Conservation (phyloP, 1,140 invertebrate species). For the Odontomachus brunneus region DNA sequence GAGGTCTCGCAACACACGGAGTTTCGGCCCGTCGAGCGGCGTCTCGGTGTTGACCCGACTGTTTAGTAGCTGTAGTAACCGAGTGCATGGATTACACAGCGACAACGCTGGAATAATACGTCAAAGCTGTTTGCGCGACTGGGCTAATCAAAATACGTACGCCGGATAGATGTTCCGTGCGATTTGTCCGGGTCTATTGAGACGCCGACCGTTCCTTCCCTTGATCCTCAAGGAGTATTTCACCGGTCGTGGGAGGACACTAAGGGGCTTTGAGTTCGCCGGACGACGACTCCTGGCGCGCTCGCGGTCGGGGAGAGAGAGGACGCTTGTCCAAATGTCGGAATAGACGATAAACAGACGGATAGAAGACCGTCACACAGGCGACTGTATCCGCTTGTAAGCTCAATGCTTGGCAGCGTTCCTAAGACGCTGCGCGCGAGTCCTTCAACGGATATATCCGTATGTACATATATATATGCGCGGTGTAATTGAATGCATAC, state of each 20-base stretch:
- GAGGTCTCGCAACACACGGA: too few relatives aligned
- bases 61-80: neutral
- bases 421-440: conserved; percentile 68
- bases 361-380: conserved; percentile 68
- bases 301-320: conserved; percentile 48
- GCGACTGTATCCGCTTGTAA: conserved; percentile 65
- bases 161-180: conserved; percentile 46
- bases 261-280: conserved; percentile 74
- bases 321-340: conserved; percentile 70
- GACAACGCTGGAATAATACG: conserved; percentile 8
- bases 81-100: neutral
- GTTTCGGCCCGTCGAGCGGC: neutral
- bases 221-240: conserved; percentile 66
- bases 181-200: conserved; percentile 71
- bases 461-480: conserved; percentile 64
- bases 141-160: conserved; percentile 61
- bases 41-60: conserved; percentile 12
- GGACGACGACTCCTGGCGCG: conserved; percentile 50
- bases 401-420: conserved; percentile 73
- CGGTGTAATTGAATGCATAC: conserved; percentile 80
- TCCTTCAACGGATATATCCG: conserved; percentile 66
- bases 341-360: conserved; percentile 76
- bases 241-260: conserved; percentile 48
- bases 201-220: conserved; percentile 54
- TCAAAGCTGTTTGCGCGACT: conserved; percentile 39